Evolutionary conservation across 2,797 vertebrate genomes (phyloP), one percentile per base, ranked within the genome.

Genomic region (Anas bernieri): DNA sequence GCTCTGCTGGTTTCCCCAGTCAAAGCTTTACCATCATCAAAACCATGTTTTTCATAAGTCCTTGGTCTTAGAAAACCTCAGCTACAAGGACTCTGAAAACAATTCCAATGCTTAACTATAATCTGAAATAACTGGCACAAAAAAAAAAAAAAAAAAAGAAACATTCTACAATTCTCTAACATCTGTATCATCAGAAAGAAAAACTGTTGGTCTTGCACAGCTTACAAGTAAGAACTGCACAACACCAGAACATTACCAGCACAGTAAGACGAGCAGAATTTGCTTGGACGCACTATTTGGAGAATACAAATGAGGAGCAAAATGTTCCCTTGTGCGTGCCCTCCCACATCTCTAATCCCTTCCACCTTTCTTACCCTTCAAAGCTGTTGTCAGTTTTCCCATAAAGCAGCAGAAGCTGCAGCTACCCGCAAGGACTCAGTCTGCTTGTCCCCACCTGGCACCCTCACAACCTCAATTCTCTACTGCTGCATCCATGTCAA

Each of bases 271-370:
- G 63, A 46, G 0, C 16, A 68, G 14, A 76, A 25, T 67, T 74
- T 67, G 74, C 33, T 66, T 54, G 56, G n/a, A 72, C 7, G 22
- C 0, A 1, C 43, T 59, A 23, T 0, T 37, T 22, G 50, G 33
- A 39, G 26, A 30, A 37, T 21, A 21, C 26, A 58, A 17, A 30
- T 17, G 6, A 16, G 37, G 11, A 74, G 12, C 5, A 54, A 43
- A 14, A 31, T 8, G 12, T 8, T 58, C 37, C 23, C 35, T 3
- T 2, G 6, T 3, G 13, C 43, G 86, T 8, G 31, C 54, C 39
- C 9, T 75, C 22, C 4, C 23, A 21, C 22, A 66, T 25, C 37
- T 81, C 64, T 35, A 16, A 10, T 4, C 6, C 70, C 33, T 81
- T 73, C 18, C 45, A 30, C 4, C 12, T 33, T 46, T 78, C 80